Evolutionary conservation across 2,888 invertebrate species (phyloP), one percentile per base, ranked within the genome.

Genomic region (Drosophila acutilabella): DNA sequence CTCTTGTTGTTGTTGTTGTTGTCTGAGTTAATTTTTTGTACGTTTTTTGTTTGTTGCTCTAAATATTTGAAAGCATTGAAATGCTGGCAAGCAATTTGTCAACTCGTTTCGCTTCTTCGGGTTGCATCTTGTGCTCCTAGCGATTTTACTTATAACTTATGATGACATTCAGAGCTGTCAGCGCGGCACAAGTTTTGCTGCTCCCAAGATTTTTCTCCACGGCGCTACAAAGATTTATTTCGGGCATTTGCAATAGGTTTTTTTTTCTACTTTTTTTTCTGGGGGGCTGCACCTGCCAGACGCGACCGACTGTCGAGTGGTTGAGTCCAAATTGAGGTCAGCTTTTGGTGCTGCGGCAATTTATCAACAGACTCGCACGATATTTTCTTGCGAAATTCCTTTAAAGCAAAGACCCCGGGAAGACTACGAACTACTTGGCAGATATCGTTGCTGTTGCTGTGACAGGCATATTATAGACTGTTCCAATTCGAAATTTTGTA

Each of bases 161-260:
- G 88, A 88, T 82, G 83, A 78, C 88, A 83, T 83, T 83, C 86
- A 71, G 68, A 74, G 88, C 83, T 82, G 88, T 83, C 88, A 82
- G 64, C 81, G 47, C 7, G 18, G 45, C 56, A 60, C 51, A 74
- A 48, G 42, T 60, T 62, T 54, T 47, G 30, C 30, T 36, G 42
- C 38, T 48, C 36, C 33, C 50, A 54, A 65, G 56, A 62, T 36
- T 59, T 60, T 74, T 59, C 73, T 70, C 48, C 65, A 60, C 71
- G 58, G 66, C 57, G 64, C 66, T 73, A 53, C 62, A 36, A 70
- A 84, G 86, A 83, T 88, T 83, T 88, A 83, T 83, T 74, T 82
- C 59, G 68, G 68, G 61, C 71, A 82, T 74, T 80, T 67, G 83
- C 83, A 83, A 83, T 80, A 69, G 74, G 66, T 79, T 74, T 53